Percentiles rank a stretch among this genome's conserved stretches.
These are phyloP conservation scores for Pongo abelii DNA, from an alignment of 2,113 vertebrate genomes.

Conservation along the genomic window DNA sequence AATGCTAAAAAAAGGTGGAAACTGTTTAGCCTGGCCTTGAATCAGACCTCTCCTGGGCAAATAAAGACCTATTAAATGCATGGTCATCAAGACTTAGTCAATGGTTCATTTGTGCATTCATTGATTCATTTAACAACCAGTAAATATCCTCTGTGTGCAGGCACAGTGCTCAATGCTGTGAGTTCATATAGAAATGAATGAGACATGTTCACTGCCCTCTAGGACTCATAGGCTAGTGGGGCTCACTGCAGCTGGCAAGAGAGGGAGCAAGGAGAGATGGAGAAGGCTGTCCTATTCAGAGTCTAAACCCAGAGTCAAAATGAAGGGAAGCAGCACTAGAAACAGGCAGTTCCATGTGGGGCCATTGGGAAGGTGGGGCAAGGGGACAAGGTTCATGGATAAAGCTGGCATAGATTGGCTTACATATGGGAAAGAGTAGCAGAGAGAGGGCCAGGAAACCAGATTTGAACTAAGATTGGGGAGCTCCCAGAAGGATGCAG, in stretches of 20 bases:
- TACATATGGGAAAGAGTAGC: not conserved
- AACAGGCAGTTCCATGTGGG: not conserved
- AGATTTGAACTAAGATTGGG: rapidly evolving
- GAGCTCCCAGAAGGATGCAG: not conserved
- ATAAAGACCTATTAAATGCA: not conserved
- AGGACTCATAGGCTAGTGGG: not conserved
- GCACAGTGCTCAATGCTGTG: not conserved
- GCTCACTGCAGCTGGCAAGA: rapidly evolving
- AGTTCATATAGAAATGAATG: not conserved
- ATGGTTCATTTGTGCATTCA: not conserved
- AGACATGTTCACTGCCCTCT: not conserved
- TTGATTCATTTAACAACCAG: not conserved
- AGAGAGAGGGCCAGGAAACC: not conserved
- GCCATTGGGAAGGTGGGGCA: not conserved
- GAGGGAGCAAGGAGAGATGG: not conserved
- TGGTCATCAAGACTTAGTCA: not conserved
- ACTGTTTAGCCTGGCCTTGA: not conserved
- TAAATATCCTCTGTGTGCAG: not conserved
- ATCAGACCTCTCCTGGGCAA: not conserved
- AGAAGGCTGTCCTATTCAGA: not conserved
- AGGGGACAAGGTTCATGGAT: rapidly evolving
- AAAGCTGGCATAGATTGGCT: not conserved
- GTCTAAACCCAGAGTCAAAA: not conserved
- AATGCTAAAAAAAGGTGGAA: not conserved
- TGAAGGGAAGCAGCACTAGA: not conserved